A percentile compares a stretch with the other conserved stretches of the same genome.
Conservation (phyloP, 2,113 vertebrate species). For the Antidorcas marsupialis region DNA sequence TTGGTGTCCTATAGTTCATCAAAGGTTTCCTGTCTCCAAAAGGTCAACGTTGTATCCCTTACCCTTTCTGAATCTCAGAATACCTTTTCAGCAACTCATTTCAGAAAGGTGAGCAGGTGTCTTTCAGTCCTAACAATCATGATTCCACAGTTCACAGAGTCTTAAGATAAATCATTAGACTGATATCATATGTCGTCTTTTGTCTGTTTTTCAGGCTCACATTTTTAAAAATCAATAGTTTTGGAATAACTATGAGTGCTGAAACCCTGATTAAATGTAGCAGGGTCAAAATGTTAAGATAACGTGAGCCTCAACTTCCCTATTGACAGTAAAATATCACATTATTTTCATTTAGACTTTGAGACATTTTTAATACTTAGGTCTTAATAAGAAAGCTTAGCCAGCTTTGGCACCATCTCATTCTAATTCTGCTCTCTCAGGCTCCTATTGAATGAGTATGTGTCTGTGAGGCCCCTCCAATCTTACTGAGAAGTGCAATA, state of each 20-base stretch:
- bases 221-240: conserved; percentile 9
- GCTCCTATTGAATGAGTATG: background rate
- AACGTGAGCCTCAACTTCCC: background rate
- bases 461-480: too few relatives aligned
- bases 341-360: background rate
- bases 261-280: conserved; percentile 36
- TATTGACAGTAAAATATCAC: background rate
- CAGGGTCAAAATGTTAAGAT: background rate
- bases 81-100: conserved; percentile 57
- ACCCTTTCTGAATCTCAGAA: conserved; percentile 72
- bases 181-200: conserved; percentile 12
- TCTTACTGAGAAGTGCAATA: background rate
- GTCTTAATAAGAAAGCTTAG: background rate
- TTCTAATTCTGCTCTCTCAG: background rate
- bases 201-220: conserved; percentile 33
- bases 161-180: conserved; percentile 65
- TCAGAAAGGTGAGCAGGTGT: conserved; percentile 70
- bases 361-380: background rate
- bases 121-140: conserved; percentile 62
- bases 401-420: background rate
- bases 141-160: conserved; percentile 61
- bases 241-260: conserved; percentile 7
- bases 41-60: conserved; percentile 65
- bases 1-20: conserved; percentile 67
- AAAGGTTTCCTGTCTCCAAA: conserved; percentile 71